phyloP scores from a whole-genome alignment of 2,113 vertebrate genomes.

The Synodontis membranacea region DNA sequence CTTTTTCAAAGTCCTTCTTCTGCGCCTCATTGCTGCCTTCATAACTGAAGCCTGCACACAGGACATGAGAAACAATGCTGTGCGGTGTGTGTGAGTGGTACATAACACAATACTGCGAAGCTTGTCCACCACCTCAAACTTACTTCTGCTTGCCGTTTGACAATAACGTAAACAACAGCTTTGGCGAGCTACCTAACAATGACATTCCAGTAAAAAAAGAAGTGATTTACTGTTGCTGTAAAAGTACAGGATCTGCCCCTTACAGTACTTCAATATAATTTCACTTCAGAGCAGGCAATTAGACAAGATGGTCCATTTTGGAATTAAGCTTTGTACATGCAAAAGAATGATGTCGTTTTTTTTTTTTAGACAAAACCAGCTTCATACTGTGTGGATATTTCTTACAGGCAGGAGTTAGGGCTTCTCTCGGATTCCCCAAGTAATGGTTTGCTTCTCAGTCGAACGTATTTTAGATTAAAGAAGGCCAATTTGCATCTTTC shows the following conservation, averaged over 20 bases:
- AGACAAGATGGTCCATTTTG: background rate
- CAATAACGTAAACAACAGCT: background rate
- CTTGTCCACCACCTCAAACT: background rate
- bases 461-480: background rate
- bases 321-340: background rate
- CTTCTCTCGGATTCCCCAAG: background rate
- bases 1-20: constrained; percentile 93
- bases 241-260: background rate
- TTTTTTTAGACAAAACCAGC: background rate
- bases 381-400: background rate
- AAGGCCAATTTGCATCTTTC: background rate
- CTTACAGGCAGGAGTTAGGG: background rate
- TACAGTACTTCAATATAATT: background rate
- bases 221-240: background rate
- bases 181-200: background rate
- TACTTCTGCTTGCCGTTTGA: constrained; percentile 17
- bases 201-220: background rate
- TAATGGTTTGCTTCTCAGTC: background rate
- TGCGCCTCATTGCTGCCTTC: constrained; percentile 81
- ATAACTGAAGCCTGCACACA: constrained; percentile 83
- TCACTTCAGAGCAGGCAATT: background rate
- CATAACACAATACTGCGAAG: background rate
- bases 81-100: background rate
- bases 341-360: background rate
- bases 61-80: background rate